Evolutionary conservation across 1,140 invertebrate genomes (phyloP), one percentile per base, ranked within the genome.

Genomic region (Drosophila punjabiensis): DNA sequence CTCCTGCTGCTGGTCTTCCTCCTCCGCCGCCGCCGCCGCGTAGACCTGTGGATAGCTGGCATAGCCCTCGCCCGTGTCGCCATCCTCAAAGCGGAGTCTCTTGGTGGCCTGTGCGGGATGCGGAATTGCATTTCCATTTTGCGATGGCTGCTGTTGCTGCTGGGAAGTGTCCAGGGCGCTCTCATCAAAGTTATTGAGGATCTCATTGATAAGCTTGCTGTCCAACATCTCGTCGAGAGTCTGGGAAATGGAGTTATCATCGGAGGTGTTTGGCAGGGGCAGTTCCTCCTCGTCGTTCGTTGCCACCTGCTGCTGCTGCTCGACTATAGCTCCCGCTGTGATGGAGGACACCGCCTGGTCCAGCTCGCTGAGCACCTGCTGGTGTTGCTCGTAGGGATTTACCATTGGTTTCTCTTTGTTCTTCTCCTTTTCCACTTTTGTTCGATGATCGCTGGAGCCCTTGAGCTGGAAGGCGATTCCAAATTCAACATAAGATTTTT

Each of bases 171-270:
- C 91, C 20, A 92, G 47, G 3, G 77, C 91, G 65, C 83, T 92
- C 66, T 92, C 91, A 70, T 92, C 91, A 30, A 92, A 92, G 33
- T 81, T 92, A 37, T 86, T 92, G 8, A 92, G 64, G 2, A 92
- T 92, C 37, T 92, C 91, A 39, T 92, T 92, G 50, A 92, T 92
- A 11, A 92, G 80, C 70, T 92, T 92, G 66, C 91, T 91, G 62
- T 92, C 91, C 28, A 92, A 77, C 88, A 92, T 86, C 16, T 91
- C 91, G 37, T 92, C 91, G 13, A 92, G 67, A 0, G 82, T 92
- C n/a, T 91, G 64, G 4, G 86, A 90, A 59, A 92, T 92, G 50
- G 91, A 92, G 71, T 91, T 92, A 20, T 92, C 91, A 59, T 91
- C 86, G 65, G 87, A 89, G 50, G 87, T 78, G 16, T 83, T 92